A percentile compares a stretch with the other conserved stretches of the same genome.
Conservation (phyloP, 2,113 vertebrate species). For the Prunella fulvescens region DNA sequence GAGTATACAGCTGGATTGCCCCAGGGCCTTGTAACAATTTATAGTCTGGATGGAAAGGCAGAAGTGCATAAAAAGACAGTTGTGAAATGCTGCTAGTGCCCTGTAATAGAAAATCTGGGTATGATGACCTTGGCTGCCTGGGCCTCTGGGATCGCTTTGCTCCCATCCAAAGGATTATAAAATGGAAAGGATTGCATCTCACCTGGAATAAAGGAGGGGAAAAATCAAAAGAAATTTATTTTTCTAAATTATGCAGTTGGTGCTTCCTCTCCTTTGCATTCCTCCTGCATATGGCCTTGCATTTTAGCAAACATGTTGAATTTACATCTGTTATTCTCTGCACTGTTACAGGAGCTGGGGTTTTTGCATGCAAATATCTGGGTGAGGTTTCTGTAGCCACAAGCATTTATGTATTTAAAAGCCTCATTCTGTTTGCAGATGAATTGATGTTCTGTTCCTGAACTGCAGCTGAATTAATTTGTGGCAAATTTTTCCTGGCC, state of each 20-base stretch:
- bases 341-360: background rate
- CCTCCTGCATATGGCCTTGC: background rate
- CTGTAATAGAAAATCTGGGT: constrained; percentile 43
- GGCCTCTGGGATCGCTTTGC: background rate
- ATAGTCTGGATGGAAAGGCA: constrained; percentile 60
- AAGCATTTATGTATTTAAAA: constrained; percentile 47
- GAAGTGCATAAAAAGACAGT: constrained; percentile 63
- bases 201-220: background rate
- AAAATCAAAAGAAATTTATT: background rate
- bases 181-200: background rate
- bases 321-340: background rate
- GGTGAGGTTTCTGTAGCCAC: constrained; percentile 42
- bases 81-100: constrained; percentile 47
- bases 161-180: constrained; percentile 11
- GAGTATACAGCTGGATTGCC: constrained; percentile 55
- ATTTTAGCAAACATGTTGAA: background rate
- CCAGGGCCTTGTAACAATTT: constrained; percentile 64
- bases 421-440: constrained; percentile 32
- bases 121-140: constrained; percentile 53
- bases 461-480: constrained; percentile 47
- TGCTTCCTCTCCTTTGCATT: background rate
- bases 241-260: background rate
- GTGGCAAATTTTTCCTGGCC: constrained; percentile 51
- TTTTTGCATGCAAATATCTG: constrained; percentile 43
- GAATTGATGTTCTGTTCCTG: constrained; percentile 54